Evolutionary conservation across 1,140 invertebrate species (phyloP), one percentile per base, ranked within the genome.

Genomic region (Whitmania pigra): DNA sequence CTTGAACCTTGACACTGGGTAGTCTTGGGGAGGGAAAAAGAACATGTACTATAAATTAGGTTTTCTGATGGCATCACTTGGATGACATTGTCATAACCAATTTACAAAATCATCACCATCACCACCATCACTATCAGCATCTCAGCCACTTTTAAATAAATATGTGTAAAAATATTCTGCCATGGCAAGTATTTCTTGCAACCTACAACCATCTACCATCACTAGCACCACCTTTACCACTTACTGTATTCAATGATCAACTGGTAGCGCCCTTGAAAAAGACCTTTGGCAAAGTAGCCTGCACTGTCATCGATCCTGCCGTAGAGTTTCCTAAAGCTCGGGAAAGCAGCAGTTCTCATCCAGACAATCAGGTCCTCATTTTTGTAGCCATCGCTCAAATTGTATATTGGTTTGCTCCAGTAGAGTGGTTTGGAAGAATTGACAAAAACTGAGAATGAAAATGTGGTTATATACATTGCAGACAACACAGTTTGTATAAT

Each of bases 311-410:
- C 83, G 15, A 74, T 60, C 7, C 43, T 53, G n/a, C 74, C 86
- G 79, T 97, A 95, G 18, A 97, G 82, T 84, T 99, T 99, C 68
- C 94, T 86, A 82, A 98, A 98, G 54, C 88, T 93, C 0, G 94
- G 95, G 73, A 98, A 83, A 0, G 94, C 94, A 0, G 95, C 93
- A 0, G 94, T 97, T 75, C 93, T 86, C 94, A 97, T 98, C 94
- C 94, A 98, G 7, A 97, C 94, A 78, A 98, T 97, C 5, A 97
- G 84, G 84, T 96, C 94, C 83, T 97, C 94, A 82, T 97, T 97
- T 79, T 89, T 86, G 78, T 97, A 93, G n/a, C 93, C 94, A 84
- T 94, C 96, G 77, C 94, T 94, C 67, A 96, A 82, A 69, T 93
- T 82, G 81, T 87, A 91, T 0, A 94, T 85, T 22, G 84, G 72